These are phyloP conservation scores for Ploceus nigricollis DNA, from an alignment of 2,113 vertebrate species.

Conservation along the genomic window DNA sequence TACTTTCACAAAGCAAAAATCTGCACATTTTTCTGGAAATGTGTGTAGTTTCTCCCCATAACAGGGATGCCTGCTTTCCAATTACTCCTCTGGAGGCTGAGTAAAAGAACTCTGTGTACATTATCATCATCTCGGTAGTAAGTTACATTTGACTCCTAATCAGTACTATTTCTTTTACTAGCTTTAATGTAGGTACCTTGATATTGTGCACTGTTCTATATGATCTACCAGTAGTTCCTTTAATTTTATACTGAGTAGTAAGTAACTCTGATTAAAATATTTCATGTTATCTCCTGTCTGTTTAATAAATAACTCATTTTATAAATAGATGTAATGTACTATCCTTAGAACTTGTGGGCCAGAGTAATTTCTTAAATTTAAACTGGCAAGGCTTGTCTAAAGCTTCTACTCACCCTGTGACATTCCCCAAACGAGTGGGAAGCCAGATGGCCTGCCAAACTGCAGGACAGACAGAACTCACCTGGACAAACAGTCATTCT, in stretches of 20 bases:
- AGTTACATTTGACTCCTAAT: not conserved
- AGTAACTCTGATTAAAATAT: not conserved
- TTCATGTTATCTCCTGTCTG: not conserved
- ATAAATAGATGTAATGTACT: not conserved
- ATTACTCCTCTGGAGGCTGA: not conserved
- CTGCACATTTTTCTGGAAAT: not conserved
- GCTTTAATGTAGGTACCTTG: not conserved
- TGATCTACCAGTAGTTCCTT: not conserved
- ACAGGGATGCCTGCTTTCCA: not conserved
- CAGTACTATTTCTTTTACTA: not conserved
- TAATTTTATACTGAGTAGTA: not conserved
- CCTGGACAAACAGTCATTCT: not conserved
- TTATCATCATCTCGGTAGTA: not conserved
- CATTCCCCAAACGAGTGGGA: not conserved
- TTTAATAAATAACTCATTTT: not conserved
- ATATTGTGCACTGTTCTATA: not conserved
- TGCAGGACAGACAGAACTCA: not conserved
- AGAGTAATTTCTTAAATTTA: not conserved
- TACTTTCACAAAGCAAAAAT: not conserved
- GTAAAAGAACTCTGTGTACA: not conserved
- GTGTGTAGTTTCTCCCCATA: not conserved
- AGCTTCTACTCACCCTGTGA: not conserved
- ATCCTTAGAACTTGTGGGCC: not conserved
- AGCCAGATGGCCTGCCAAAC: not conserved
- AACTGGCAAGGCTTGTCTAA: not conserved